Base-by-base conservation (phyloP, 2,888 invertebrate species). In the Eupithecia pulchellata region DNA sequence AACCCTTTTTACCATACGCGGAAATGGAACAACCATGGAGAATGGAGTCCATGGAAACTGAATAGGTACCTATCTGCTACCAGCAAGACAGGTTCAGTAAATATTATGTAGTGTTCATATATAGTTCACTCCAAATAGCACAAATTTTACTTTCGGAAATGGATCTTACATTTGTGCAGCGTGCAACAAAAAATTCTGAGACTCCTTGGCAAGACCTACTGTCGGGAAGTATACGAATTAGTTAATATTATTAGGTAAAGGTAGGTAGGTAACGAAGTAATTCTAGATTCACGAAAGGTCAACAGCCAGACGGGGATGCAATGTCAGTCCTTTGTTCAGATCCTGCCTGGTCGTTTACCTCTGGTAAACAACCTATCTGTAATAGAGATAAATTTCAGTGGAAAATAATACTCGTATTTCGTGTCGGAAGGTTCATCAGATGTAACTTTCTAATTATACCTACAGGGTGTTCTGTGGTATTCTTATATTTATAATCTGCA, bases 241-340 rank as follows among this genome's bases (percentile, higher is more conserved):
- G 30, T 60, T 27, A 6, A 1, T n/a, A n/a, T 2, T 14, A 30
- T 14, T 60, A 30, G 9, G 58, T 57, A 30, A n/a, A 42, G 1
- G n/a, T 42, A 42, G 1, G n/a, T 52, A 47, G 20, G 4, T 47
- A 47, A 0, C 8, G 9, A 47, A 8, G 52, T 52, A 14, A 71
- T 63, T 65, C 36, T n/a, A 69, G 72, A 30, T 72, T 63, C 69
- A 66, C 42, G 69, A 67, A 71, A 82, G 91, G 90, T 92, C 91
- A 91, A 91, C 84, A 89, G 83, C 92, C 92, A 91, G 92, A 91
- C 91, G 68, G 84, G 85, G 87, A 82, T 83, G 84, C 81, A 82
- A 77, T 78, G 77, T 74, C 77, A 81, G 78, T 77, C 82, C 90
- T 90, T 91, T 90, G 90, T 90, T 86, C 85, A 77, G 74, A 78